phyloP scores from a whole-genome alignment of 2,888 invertebrate genomes.

The Dusona sp. region DNA sequence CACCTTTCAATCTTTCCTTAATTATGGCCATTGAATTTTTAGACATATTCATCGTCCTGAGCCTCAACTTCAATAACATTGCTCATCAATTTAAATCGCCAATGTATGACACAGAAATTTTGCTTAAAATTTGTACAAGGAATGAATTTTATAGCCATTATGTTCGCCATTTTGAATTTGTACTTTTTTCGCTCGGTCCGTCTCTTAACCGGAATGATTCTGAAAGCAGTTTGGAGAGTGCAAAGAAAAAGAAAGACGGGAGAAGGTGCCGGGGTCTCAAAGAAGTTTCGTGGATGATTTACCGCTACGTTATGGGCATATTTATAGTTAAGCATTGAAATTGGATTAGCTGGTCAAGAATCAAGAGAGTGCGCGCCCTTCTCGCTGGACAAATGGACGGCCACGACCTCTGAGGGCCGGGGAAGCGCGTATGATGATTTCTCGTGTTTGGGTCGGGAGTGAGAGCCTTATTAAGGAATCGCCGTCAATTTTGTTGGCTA shows the following conservation, averaged over 20 bases:
- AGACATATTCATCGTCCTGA: not conserved
- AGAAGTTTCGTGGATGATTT: conserved; percentile 32
- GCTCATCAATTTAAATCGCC: not conserved
- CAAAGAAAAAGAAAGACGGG: not conserved
- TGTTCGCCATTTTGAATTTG: not conserved
- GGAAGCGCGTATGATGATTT: conserved; percentile 36
- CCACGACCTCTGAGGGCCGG: conserved; percentile 30
- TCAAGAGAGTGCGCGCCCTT: conserved; percentile 35
- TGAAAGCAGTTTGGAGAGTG: not conserved
- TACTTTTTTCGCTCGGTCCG: not conserved
- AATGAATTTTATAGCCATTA: not conserved
- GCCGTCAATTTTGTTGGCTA: conserved; percentile 77
- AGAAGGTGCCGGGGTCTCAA: conserved; percentile 1
- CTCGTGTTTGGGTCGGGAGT: conserved; percentile 29
- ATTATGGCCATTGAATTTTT: not conserved
- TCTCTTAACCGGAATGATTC: not conserved
- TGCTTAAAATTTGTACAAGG: not conserved
- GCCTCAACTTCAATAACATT: not conserved
- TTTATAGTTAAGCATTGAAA: conserved; percentile 58
- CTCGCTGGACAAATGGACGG: conserved; percentile 5
- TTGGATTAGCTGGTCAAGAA: conserved; percentile 63
- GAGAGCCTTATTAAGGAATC: conserved; percentile 78
- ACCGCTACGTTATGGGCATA: conserved; percentile 49
- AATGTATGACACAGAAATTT: not conserved
- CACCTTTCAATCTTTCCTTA: too few relatives aligned